These are phyloP conservation scores for Turritopsis rubra DNA, from an alignment of 30 jellyfish, hydroid and myxozoan species.

Conservation along the genomic window DNA sequence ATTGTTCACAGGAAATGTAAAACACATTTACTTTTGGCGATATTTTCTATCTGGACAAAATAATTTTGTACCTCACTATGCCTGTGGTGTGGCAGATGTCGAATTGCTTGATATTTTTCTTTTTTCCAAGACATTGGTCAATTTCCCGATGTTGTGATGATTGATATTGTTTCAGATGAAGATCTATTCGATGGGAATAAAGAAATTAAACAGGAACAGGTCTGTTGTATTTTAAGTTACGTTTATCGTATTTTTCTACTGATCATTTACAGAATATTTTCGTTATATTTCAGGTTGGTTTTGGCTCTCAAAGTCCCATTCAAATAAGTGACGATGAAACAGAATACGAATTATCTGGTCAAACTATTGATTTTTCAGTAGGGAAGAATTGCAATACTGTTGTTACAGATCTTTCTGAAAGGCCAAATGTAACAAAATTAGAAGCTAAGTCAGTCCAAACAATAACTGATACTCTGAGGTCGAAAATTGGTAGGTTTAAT, in stretches of 20 bases:
- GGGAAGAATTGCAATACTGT: background rate
- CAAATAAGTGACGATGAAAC: conserved; percentile 25
- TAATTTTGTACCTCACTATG: too few species aligned
- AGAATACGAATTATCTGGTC: background rate
- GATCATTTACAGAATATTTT: background rate
- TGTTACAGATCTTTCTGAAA: background rate
- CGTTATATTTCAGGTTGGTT: background rate
- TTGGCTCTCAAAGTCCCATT: conserved; percentile 27
- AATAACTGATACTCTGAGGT: background rate
- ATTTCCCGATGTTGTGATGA: background rate
- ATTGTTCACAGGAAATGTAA: too few species aligned
- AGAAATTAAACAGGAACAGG: background rate
- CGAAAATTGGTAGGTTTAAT: background rate
- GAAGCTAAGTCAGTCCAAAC: background rate
- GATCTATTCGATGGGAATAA: background rate
- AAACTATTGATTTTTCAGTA: background rate
- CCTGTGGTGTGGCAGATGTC: too few species aligned
- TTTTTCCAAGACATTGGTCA: background rate
- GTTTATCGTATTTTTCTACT: too few species aligned
- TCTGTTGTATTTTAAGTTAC: background rate
- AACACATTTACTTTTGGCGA: too few species aligned
- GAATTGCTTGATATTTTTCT: too few species aligned
- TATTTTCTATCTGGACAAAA: too few species aligned
- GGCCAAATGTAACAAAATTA: background rate
- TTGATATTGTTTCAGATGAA: background rate